Evolutionary conservation across 2,888 invertebrate species (phyloP).

Genomic region (Serripes groenlandicus): DNA sequence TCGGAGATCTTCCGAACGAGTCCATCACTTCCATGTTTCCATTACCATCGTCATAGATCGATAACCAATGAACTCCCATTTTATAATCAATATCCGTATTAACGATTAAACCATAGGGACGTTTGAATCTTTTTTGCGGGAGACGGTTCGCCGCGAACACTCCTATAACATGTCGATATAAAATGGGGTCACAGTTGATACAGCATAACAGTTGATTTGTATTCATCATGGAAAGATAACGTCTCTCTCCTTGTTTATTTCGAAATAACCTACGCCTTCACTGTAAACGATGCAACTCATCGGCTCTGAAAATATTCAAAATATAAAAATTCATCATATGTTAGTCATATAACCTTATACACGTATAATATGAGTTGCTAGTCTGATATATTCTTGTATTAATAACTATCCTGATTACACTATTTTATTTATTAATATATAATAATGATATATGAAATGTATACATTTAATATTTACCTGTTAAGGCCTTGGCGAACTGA

Average conservation of each 20-base stretch:
- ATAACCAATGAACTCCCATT: slow-evolving; percentile 43
- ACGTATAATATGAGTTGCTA: too few species aligned
- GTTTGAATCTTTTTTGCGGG: slow-evolving; percentile 2
- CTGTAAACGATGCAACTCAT: slow-evolving; percentile 41
- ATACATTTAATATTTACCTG: too few species aligned
- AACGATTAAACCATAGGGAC: slow-evolving; percentile 34
- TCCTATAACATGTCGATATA: slow-evolving; percentile 21
- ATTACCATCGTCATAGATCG: slow-evolving; percentile 4
- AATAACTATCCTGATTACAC: too few species aligned
- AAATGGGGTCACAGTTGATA: slow-evolving; percentile 32
- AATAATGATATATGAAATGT: too few species aligned
- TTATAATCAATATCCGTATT: slow-evolving; percentile 38
- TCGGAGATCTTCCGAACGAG: slow-evolving; percentile 5
- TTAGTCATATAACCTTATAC: too few species aligned
- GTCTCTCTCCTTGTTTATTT: slow-evolving; percentile 24
- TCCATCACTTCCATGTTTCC: slow-evolving; percentile 22
- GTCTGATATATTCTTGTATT: too few species aligned
- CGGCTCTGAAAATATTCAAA: slow-evolving; percentile 44
- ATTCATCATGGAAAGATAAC: slow-evolving; percentile 24
- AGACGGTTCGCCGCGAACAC: slow-evolving; percentile 43
- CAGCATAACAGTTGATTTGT: slow-evolving; percentile 36
- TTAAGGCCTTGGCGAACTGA: too few species aligned
- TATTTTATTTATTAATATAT: too few species aligned
- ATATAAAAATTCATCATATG: too few species aligned
- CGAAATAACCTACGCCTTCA: slow-evolving; percentile 26